Base-by-base conservation (phyloP, 1,140 invertebrate species). In the Ditylenchus dipsaci region DNA sequence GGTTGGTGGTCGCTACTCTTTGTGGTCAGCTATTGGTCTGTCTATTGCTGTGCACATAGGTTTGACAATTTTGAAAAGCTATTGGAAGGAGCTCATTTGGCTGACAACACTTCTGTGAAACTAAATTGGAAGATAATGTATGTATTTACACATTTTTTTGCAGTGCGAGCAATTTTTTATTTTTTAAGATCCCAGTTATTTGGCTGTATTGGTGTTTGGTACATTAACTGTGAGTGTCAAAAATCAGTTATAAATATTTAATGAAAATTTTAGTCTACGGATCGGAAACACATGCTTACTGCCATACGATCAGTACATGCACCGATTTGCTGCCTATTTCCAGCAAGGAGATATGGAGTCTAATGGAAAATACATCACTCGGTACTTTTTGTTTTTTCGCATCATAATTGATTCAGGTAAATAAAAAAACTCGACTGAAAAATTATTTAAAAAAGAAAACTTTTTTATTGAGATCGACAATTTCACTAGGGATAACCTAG, bases 301-400 rank as follows among this genome's bases (percentile, higher is more conserved):
- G 47, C 96, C 96, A 0, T 99, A 99, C 85, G 96, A 99, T 84
- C 88, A 99, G 85, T 99, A 98, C 84, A 84, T 99, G 72, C 95
- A 98, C 83, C 89, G 95, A 80, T 97, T 99, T 86, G 91, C 96
- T 45, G 95, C 96, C 13, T 98, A 99, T 85, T 97, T 99, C 85
- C 96, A 99, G 86, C 96, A 99, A 87, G 95, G 95, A 13, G 96
- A 99, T 83, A 99, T 99, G 96, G 96, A 99, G 85, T 96, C 92
- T 69, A 99, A 99, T 86, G 96, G 96, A 77, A 99, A 99, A 87
- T 95, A 90, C 71, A 79, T 79, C 38, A 78, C 60, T n/a, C 62
- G 76, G 63, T 71, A 65, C 3, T 19, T 27, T 61, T 59, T 74
- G 45, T 43, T 29, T 33, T 61, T 65, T 65, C 3, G 8, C n/a